phyloP scores from a whole-genome alignment of 2,113 vertebrate genomes.

The Noturus placidus region DNA sequence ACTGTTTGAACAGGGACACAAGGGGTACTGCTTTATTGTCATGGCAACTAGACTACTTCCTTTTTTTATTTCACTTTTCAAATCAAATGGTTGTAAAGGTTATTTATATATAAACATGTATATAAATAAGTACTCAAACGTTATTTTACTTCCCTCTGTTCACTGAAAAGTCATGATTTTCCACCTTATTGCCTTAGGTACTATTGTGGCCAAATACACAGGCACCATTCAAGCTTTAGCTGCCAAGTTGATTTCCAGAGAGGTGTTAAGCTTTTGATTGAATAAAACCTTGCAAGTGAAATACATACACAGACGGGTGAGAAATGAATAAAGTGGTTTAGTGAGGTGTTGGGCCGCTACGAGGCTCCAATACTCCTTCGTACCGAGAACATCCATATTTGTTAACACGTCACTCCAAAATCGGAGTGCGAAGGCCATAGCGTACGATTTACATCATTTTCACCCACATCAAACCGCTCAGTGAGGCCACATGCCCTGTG shows the following conservation, averaged over 20 bases:
- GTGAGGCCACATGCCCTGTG: neutral
- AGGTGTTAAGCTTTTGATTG: neutral
- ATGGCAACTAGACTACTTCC: constrained; percentile 4
- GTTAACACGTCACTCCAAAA: too few species aligned
- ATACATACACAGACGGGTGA: neutral
- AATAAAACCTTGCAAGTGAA: neutral
- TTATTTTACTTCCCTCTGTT: neutral
- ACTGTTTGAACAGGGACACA: neutral
- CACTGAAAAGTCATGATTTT: neutral
- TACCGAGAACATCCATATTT: neutral
- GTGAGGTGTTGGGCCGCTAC: neutral
- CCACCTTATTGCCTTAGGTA: neutral
- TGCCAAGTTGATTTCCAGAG: neutral
- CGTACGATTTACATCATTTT: neutral
- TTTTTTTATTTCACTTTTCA: neutral
- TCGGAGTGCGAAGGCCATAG: too few species aligned
- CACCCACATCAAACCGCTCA: neutral
- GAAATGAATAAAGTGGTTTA: neutral
- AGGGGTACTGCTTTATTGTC: neutral
- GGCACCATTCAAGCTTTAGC: neutral
- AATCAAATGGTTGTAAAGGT: neutral
- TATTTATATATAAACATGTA: neutral
- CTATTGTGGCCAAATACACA: neutral
- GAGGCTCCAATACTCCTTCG: neutral
- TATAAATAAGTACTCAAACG: neutral